phyloP scores from a whole-genome alignment of 2,888 invertebrate species.

The Chironomus tentans region DNA sequence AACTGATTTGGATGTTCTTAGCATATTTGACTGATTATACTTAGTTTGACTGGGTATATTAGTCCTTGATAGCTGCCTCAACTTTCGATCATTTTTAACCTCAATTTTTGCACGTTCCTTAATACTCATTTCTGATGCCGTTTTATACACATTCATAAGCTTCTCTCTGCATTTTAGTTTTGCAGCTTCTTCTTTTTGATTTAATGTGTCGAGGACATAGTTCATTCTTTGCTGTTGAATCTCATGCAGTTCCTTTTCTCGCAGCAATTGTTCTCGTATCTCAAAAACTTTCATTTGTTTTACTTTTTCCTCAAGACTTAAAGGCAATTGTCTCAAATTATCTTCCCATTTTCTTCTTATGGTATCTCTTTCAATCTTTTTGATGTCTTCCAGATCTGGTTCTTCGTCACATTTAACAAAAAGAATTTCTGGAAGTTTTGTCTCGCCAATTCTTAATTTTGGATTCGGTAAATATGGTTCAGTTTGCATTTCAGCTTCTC shows the following conservation, averaged over 20 bases:
- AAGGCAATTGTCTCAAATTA: neutral
- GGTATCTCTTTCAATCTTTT: neutral
- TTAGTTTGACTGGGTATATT: too few species aligned
- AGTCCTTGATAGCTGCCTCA: too few species aligned
- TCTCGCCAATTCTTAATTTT: neutral
- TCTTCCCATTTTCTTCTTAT: neutral
- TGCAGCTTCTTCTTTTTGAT: neutral
- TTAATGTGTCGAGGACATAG: neutral
- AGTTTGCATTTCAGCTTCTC: neutral
- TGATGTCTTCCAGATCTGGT: neutral
- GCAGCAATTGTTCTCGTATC: neutral
- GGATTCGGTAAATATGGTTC: neutral
- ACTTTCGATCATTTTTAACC: too few species aligned
- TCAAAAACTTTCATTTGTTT: neutral
- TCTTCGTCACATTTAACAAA: neutral
- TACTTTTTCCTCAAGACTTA: neutral
- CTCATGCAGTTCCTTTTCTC: neutral
- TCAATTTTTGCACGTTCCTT: too few species aligned
- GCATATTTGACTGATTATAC: too few species aligned
- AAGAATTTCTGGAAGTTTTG: neutral
- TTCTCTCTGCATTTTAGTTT: too few species aligned
- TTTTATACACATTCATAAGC: too few species aligned
- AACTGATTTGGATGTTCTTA: too few species aligned
- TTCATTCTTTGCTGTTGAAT: neutral
- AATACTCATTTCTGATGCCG: too few species aligned